Evolutionary conservation across 2,888 invertebrate species (phyloP).

Genomic region (Electrophaes corylata): DNA sequence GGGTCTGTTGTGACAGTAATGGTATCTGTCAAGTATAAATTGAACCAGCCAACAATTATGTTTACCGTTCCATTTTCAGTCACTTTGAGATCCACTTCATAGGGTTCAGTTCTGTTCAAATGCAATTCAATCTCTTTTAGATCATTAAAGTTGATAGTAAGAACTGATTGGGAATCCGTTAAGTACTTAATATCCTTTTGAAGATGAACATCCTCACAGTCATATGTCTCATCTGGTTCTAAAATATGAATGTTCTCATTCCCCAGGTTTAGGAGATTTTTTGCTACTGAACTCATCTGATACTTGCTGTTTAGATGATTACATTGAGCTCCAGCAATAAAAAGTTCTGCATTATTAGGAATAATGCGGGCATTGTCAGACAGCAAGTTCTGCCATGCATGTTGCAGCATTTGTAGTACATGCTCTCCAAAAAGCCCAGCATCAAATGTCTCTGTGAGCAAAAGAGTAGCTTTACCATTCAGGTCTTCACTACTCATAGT

Average conservation of each 20-base stretch:
- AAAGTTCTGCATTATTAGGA: slow-evolving; percentile 86
- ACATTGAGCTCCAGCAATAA: slow-evolving; percentile 86
- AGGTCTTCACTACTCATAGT: slow-evolving; percentile 80
- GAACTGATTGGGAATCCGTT: slow-evolving; percentile 81
- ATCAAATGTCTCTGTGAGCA: slow-evolving; percentile 92
- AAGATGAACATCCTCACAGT: slow-evolving; percentile 86
- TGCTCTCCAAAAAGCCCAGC: slow-evolving; percentile 91
- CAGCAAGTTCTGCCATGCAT: slow-evolving; percentile 88
- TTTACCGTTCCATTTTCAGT: slow-evolving; percentile 83
- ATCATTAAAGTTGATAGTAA: slow-evolving; percentile 87
- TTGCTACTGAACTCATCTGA: slow-evolving; percentile 59
- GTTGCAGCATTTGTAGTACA: slow-evolving; percentile 86
- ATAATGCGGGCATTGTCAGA: slow-evolving; percentile 78
- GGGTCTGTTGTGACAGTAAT: slow-evolving; percentile 86
- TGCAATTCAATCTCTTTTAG: slow-evolving; percentile 71
- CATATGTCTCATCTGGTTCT: slow-evolving; percentile 84
- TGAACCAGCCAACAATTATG: slow-evolving; percentile 89
- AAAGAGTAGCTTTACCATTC: slow-evolving; percentile 83
- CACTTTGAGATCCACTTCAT: slow-evolving; percentile 63
- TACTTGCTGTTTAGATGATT: slow-evolving; percentile 76
- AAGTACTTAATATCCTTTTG: slow-evolving; percentile 83
- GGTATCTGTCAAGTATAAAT: slow-evolving; percentile 86
- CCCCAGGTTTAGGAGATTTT: slow-evolving; percentile 58
- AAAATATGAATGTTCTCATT: slow-evolving; percentile 38
- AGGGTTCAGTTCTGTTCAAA: slow-evolving; percentile 62